Conservation (phyloP, 35 echinoderm and acorn worm species). For the Lytechinus variegatus region DNA sequence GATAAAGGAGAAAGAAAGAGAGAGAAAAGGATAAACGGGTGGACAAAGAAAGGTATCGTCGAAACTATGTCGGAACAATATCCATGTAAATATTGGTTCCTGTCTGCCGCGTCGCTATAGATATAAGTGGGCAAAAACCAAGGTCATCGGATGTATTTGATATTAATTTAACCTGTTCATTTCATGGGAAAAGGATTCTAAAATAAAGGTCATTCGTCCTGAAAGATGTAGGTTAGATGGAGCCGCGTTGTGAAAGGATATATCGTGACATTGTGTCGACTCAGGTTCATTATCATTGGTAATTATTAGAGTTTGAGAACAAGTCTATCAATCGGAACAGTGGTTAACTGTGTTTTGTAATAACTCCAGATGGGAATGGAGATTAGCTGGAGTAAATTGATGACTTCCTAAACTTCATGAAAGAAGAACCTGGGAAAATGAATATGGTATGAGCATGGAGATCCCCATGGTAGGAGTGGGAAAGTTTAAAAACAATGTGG, state of each 20-base stretch:
- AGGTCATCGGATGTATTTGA: constrained; percentile 39
- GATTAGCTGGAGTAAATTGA: constrained; percentile 11
- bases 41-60: neutral
- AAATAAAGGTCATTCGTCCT: neutral
- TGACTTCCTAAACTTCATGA: neutral
- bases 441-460: too few relatives aligned
- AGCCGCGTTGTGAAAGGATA: neutral
- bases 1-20: neutral
- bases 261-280: neutral
- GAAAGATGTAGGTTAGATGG: constrained; percentile 11
- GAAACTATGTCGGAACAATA: neutral
- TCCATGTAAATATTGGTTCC: constrained; percentile 25
- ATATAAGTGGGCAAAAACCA: neutral
- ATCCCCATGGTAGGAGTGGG: too few relatives aligned
- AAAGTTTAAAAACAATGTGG: too few relatives aligned
- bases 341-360: neutral
- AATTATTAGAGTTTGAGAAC: neutral
- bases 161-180: neutral
- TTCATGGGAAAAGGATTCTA: neutral
- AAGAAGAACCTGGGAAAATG: too few relatives aligned
- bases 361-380: neutral
- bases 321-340: neutral
- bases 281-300: neutral
- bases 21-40: neutral
- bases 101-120: neutral